These are phyloP conservation scores for Brachypodius melanocephalos DNA, from an alignment of 2,113 vertebrate species.

Conservation along the genomic window DNA sequence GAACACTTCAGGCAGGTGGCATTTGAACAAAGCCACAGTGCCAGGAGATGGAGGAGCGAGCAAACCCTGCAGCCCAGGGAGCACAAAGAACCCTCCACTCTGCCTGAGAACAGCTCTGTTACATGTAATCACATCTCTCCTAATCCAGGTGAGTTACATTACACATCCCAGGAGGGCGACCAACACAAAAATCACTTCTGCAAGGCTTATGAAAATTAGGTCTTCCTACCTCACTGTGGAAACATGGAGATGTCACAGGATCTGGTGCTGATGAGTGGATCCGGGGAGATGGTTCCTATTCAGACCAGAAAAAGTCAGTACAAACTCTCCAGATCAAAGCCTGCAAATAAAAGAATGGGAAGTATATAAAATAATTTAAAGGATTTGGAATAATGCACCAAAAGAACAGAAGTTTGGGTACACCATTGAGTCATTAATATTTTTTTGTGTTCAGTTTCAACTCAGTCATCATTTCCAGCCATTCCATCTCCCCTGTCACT, in stretches of 20 bases:
- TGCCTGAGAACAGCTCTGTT: neutral
- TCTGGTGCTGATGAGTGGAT: neutral
- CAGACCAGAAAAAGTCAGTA: neutral
- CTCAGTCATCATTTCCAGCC: neutral
- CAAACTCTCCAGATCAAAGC: neutral
- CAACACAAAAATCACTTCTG: neutral
- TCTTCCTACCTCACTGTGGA: constrained; percentile 45
- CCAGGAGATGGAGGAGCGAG: neutral
- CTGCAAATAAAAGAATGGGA: constrained; percentile 41
- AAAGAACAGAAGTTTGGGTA: neutral
- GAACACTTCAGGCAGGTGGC: neutral
- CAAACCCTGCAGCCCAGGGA: neutral
- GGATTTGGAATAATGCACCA: neutral
- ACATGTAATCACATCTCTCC: neutral
- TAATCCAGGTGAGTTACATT: neutral
- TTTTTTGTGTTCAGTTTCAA: neutral
- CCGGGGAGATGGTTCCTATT: neutral
- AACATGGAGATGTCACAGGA: neutral
- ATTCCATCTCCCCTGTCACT: neutral
- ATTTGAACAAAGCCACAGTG: neutral
- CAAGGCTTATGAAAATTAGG: neutral
- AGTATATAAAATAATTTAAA: neutral
- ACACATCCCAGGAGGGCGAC: neutral
- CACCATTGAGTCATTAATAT: neutral
- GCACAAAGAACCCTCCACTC: neutral